Conservation (phyloP, 2,888 invertebrate genomes). For the Tortrix viridana region DNA sequence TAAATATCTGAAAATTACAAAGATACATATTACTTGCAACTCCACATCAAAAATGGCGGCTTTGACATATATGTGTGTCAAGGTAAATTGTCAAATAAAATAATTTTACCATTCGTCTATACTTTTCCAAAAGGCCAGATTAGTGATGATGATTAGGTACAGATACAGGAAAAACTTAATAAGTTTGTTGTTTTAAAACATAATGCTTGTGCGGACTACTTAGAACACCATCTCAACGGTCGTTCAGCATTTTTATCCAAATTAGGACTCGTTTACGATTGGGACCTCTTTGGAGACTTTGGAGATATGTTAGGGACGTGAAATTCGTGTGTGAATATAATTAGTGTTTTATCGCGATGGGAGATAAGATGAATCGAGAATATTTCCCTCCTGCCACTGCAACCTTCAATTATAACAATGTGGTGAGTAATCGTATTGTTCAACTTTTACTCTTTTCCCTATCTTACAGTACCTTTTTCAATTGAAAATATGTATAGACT, state of each 20-base stretch:
- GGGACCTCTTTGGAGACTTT: slow-evolving; percentile 39
- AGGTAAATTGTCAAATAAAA: slow-evolving; percentile 59
- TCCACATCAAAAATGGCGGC: slow-evolving; percentile 47
- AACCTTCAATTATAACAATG: slow-evolving; percentile 79
- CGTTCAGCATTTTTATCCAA: slow-evolving; percentile 47
- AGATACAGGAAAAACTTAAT: slow-evolving; percentile 3
- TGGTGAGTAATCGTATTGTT: slow-evolving; percentile 63
- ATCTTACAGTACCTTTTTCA: background rate
- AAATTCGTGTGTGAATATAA: slow-evolving; percentile 51
- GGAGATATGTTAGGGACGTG: slow-evolving; percentile 46
- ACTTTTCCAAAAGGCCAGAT: slow-evolving; percentile 2
- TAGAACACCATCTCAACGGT: slow-evolving; percentile 56
- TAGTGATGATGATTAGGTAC: slow-evolving; percentile 13
- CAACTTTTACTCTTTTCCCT: slow-evolving; percentile 24
- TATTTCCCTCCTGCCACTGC: slow-evolving; percentile 72
- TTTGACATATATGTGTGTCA: slow-evolving; percentile 62
- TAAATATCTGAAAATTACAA: too few relatives aligned
- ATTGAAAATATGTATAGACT: background rate
- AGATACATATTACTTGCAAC: slow-evolving; percentile 25
- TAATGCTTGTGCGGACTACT: slow-evolving; percentile 68
- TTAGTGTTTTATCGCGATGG: slow-evolving; percentile 58
- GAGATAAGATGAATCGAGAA: slow-evolving; percentile 75
- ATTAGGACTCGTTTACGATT: slow-evolving; percentile 44
- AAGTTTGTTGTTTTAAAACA: slow-evolving; percentile 39
- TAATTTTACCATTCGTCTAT: slow-evolving; percentile 14